These are phyloP conservation scores for Smutsia temminckii DNA, from an alignment of 2,797 vertebrate genomes.

Conservation along the genomic window DNA sequence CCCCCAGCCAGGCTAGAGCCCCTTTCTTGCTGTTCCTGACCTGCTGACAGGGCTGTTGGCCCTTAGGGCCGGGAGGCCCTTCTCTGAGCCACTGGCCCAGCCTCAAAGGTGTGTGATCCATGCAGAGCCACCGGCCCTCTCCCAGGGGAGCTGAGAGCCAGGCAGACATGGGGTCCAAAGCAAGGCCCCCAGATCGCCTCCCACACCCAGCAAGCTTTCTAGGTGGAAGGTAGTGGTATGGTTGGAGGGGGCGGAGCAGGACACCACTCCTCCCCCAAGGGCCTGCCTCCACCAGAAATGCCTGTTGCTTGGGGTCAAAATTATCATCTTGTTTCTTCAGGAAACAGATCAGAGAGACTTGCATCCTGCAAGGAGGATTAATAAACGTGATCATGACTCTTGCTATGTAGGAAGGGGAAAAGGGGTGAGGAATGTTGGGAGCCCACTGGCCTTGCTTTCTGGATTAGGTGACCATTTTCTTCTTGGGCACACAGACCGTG, in stretches of 20 bases:
- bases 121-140: neutral
- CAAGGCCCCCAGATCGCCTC: neutral
- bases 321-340: neutral
- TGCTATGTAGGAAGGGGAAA: fast-evolving
- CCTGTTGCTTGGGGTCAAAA: neutral
- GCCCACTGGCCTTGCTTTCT: neutral
- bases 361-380: neutral
- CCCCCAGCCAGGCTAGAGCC: neutral
- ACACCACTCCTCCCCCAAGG: fast-evolving
- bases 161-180: neutral
- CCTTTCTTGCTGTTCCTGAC: neutral
- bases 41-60: neutral
- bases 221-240: too few species aligned
- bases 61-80: too few species aligned
- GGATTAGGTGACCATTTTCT: neutral
- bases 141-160: neutral
- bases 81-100: neutral
- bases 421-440: fast-evolving
- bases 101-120: neutral
- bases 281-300: neutral
- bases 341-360: neutral
- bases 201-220: neutral
- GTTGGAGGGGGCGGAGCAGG: neutral
- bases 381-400: too few species aligned
- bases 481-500: neutral